phyloP scores from a whole-genome alignment of 2,888 invertebrate genomes.

The Cepaea hortensis region DNA sequence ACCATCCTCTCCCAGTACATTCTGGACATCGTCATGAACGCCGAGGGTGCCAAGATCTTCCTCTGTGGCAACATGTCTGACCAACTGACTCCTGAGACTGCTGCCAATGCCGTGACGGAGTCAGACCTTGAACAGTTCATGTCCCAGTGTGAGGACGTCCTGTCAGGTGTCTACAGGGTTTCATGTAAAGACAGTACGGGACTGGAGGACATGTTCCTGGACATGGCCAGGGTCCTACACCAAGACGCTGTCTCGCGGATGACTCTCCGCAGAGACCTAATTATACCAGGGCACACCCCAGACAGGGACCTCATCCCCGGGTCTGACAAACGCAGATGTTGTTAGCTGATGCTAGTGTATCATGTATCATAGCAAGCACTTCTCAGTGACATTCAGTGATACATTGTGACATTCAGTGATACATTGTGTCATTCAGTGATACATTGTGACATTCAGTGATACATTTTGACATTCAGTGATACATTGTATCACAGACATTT shows the following conservation, averaged over 20 bases:
- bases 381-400: not conserved
- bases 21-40: conserved; percentile 88
- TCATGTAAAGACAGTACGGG: conserved; percentile 92
- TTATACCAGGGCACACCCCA: conserved; percentile 63
- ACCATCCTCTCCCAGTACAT: conserved; percentile 93
- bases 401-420: not conserved
- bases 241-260: conserved; percentile 63
- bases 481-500: not conserved
- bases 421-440: not conserved
- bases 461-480: not conserved
- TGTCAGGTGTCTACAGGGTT: conserved; percentile 91
- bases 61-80: conserved; percentile 94
- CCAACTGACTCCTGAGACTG: conserved; percentile 79
- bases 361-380: not conserved
- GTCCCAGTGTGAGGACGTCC: conserved; percentile 91
- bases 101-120: conserved; percentile 84
- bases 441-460: too few relatives aligned
- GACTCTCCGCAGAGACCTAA: conserved; percentile 65
- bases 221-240: conserved; percentile 82
- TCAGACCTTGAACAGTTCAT: conserved; percentile 91
- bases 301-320: conserved; percentile 52
- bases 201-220: conserved; percentile 91
- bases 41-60: conserved; percentile 94
- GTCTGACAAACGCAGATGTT: conserved; percentile 62
- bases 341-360: conserved; percentile 44